A percentile compares a stretch with the other conserved stretches of the same genome.
Conservation (phyloP, 1,140 invertebrate genomes). For the Dysdera silvatica region DNA sequence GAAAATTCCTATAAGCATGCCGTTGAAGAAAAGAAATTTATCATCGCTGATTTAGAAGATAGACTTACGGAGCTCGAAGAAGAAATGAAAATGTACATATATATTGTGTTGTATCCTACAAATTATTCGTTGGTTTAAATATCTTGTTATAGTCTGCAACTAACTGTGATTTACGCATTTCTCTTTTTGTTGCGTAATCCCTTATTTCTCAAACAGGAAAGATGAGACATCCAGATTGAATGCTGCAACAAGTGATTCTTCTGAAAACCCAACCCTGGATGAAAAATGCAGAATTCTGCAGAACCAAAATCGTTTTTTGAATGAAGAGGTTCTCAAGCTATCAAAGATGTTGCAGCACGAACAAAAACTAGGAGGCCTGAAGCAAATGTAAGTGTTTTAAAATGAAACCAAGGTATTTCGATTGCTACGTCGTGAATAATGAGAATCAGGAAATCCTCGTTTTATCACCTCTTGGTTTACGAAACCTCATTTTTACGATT, state of each 20-base stretch:
- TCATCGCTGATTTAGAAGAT: slow-evolving; percentile 21
- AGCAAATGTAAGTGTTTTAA: slow-evolving; percentile 15
- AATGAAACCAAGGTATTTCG: no score
- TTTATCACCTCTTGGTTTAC: no score
- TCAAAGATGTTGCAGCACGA: slow-evolving; percentile 29
- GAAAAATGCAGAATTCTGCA: slow-evolving; percentile 44
- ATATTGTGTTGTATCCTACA: no score
- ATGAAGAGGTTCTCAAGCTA: slow-evolving; percentile 44
- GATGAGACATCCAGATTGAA: no score
- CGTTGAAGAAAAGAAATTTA: slow-evolving; percentile 38
- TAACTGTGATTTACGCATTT: neutral
- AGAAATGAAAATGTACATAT: neutral
- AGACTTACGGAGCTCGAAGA: neutral
- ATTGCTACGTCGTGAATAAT: no score
- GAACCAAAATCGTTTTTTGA: slow-evolving; percentile 48
- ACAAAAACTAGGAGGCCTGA: slow-evolving; percentile 23
- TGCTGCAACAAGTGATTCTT: no score
- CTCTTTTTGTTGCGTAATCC: no score
- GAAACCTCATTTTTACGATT: no score
- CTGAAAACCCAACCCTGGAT: no score
- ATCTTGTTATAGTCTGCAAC: neutral
- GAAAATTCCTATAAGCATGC: slow-evolving; percentile 43
- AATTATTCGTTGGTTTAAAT: no score
- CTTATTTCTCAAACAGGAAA: no score
- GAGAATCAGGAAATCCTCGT: no score